Evolutionary conservation across 1,140 invertebrate species (phyloP).

Genomic region (Drosophila mojavensis): DNA sequence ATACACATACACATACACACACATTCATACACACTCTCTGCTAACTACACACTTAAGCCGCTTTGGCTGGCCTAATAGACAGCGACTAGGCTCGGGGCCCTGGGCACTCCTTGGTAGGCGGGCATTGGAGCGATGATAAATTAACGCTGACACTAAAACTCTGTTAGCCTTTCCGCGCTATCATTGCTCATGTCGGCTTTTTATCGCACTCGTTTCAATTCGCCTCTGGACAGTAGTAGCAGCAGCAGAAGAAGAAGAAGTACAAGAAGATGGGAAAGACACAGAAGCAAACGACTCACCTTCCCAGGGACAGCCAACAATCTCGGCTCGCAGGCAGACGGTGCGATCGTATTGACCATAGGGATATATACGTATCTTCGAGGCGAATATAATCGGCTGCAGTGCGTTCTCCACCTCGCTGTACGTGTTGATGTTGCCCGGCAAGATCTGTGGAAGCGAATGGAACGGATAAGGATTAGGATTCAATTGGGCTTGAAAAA

Average conservation of each 20-base stretch:
- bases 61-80: constrained; percentile 46
- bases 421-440: constrained; percentile 95
- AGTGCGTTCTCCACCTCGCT: constrained; percentile 90
- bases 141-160: constrained; percentile 77
- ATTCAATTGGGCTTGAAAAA: no score
- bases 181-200: constrained; percentile 69
- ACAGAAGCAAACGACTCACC: constrained; percentile 86
- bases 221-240: constrained; percentile 24
- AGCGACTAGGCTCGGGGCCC: neutral
- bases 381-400: constrained; percentile 93
- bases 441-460: constrained; percentile 88
- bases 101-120: constrained; percentile 13
- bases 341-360: constrained; percentile 94
- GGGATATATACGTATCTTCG: constrained; percentile 94
- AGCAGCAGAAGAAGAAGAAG: neutral
- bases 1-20: neutral
- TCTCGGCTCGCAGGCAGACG: constrained; percentile 95
- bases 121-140: constrained; percentile 50
- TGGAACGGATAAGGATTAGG: neutral
- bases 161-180: constrained; percentile 72
- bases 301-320: constrained; percentile 94
- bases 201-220: constrained; percentile 59
- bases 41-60: constrained; percentile 51
- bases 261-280: neutral
- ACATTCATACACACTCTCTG: neutral